phyloP scores from a whole-genome alignment of 2,888 invertebrate genomes.

The Dyspetes luteomarginatus region DNA sequence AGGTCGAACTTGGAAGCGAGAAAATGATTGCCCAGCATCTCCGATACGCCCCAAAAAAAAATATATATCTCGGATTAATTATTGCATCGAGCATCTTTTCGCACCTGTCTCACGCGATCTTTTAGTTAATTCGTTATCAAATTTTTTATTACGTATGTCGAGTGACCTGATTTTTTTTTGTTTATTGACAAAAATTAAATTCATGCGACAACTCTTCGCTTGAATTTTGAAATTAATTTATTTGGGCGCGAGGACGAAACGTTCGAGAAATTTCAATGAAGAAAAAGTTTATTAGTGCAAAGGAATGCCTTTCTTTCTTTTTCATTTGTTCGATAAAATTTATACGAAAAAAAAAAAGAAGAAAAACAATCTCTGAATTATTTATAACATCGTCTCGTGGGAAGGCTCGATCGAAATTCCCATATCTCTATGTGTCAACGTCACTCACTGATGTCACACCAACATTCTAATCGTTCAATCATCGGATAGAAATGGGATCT shows the following conservation, averaged over 20 bases:
- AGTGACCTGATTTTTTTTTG: not conserved
- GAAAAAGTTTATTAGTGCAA: constrained; percentile 22
- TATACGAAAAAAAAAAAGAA: not conserved
- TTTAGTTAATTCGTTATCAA: constrained; percentile 8
- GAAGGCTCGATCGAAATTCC: not conserved
- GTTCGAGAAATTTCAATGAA: constrained; percentile 15
- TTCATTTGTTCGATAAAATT: not conserved
- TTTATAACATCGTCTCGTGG: constrained; percentile 40
- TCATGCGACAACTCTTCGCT: not conserved
- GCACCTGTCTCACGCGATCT: not conserved
- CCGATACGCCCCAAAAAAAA: not conserved
- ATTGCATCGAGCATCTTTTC: not conserved
- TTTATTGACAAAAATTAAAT: not conserved
- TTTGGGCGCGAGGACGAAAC: not conserved
- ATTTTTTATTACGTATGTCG: no score
- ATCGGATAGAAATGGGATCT: constrained; percentile 38
- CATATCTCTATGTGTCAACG: constrained; percentile 33
- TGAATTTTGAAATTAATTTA: not conserved
- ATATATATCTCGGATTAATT: not conserved
- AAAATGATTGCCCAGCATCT: not conserved
- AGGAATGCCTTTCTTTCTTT: constrained; percentile 23
- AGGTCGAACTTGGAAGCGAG: not conserved
- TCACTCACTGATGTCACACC: constrained; percentile 58
- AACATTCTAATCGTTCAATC: constrained; percentile 51
- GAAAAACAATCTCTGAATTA: constrained; percentile 39